A percentile compares a stretch with the other conserved stretches of the same genome.
phyloP scores from a whole-genome alignment of 2,888 invertebrate species.

The Pollenia labialis region DNA sequence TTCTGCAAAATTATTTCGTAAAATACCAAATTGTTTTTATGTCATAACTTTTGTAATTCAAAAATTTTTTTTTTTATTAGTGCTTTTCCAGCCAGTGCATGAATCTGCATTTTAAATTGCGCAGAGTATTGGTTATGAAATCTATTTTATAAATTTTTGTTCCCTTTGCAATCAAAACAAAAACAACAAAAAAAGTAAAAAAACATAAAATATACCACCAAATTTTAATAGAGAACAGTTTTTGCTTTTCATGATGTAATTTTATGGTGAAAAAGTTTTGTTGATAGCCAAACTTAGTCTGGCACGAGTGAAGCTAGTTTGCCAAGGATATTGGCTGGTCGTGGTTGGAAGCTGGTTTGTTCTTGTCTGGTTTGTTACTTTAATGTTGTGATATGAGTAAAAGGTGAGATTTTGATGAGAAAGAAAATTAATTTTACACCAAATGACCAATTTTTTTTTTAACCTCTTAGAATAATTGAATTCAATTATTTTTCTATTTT shows the following conservation, averaged over 20 bases:
- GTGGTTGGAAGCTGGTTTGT: neutral
- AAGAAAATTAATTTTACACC: slow-evolving; percentile 50
- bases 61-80: slow-evolving; percentile 2
- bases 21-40: neutral
- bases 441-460: slow-evolving; percentile 39
- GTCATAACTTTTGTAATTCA: neutral
- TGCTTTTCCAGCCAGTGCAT: slow-evolving; percentile 45
- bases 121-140: slow-evolving; percentile 64
- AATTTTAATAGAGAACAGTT: neutral
- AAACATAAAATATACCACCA: neutral
- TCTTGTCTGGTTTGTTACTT: neutral
- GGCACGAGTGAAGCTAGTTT: slow-evolving; percentile 26
- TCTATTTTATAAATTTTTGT: slow-evolving; percentile 47
- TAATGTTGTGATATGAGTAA: neutral
- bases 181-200: neutral
- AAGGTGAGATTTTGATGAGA: slow-evolving; percentile 37
- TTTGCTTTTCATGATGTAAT: slow-evolving; percentile 50
- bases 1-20: slow-evolving; percentile 31
- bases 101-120: slow-evolving; percentile 69
- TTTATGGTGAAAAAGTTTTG: slow-evolving; percentile 40
- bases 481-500: neutral
- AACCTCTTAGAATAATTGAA: slow-evolving; percentile 50
- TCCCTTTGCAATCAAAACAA: slow-evolving; percentile 19
- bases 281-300: slow-evolving; percentile 46
- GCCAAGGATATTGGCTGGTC: slow-evolving; percentile 6